Evolutionary conservation across 1,140 invertebrate genomes (phyloP).

Genomic region (Vanessa tameamea): DNA sequence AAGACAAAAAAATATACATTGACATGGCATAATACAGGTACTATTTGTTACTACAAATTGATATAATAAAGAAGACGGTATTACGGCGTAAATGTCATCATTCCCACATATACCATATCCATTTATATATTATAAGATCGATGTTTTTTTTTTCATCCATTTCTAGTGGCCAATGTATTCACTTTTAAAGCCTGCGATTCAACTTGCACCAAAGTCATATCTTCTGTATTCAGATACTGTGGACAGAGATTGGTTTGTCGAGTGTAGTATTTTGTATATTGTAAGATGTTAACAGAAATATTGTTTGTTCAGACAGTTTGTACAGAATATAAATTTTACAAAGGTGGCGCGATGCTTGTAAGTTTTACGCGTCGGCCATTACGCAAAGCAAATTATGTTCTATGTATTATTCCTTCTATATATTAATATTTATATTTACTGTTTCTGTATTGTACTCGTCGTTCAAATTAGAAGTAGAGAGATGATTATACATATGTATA

Average conservation of each 20-base stretch:
- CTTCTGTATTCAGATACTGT: constrained; percentile 40
- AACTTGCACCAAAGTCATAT: constrained; percentile 22
- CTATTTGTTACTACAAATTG: too few relatives aligned
- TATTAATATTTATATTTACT: background rate
- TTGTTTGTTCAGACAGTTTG: constrained; percentile 32
- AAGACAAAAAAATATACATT: too few relatives aligned
- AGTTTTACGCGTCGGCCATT: constrained; percentile 27
- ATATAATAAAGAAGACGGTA: too few relatives aligned
- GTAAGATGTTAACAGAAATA: constrained; percentile 1
- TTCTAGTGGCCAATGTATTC: too few relatives aligned
- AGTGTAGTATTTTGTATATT: background rate
- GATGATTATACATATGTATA: too few relatives aligned
- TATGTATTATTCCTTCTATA: background rate
- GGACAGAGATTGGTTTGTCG: constrained; percentile 36
- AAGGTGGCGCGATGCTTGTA: constrained; percentile 31
- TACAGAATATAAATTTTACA: constrained; percentile 33
- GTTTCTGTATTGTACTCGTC: background rate
- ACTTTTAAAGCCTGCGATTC: too few relatives aligned
- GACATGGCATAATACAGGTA: too few relatives aligned
- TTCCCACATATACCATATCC: too few relatives aligned
- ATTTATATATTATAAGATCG: too few relatives aligned
- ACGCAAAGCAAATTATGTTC: constrained; percentile 27
- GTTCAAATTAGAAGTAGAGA: too few relatives aligned
- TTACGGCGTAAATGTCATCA: too few relatives aligned
- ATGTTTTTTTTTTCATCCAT: too few relatives aligned